These are phyloP conservation scores for Caenorhabditis becei DNA, from an alignment of 2,888 invertebrate species.

Conservation along the genomic window DNA sequence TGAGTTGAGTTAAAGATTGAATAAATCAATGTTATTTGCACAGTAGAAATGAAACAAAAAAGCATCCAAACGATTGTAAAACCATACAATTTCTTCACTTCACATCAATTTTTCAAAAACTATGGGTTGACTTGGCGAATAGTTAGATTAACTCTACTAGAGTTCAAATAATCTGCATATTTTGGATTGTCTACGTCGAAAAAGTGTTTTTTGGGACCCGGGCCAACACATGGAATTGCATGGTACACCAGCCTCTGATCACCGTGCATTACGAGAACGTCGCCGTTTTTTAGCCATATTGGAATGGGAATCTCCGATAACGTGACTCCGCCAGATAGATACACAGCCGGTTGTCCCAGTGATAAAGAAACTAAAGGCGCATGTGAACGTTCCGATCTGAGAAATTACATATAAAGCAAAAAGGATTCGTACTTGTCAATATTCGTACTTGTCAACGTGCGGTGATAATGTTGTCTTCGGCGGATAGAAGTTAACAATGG, in stretches of 20 bases:
- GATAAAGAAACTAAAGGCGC: slow-evolving; percentile 92
- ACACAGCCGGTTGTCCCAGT: slow-evolving; percentile 95
- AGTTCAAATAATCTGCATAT: slow-evolving; percentile 85
- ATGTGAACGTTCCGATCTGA: slow-evolving; percentile 76
- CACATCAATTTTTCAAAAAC: neutral
- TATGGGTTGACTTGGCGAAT: slow-evolving; percentile 91
- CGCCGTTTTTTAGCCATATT: slow-evolving; percentile 90
- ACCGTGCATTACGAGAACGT: slow-evolving; percentile 92
- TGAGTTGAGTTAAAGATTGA: too few relatives aligned
- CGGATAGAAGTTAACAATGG: slow-evolving; percentile 96
- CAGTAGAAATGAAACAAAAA: slow-evolving; percentile 11
- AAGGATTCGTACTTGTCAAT: neutral
- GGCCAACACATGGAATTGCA: slow-evolving; percentile 90
- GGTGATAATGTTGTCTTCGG: slow-evolving; percentile 93
- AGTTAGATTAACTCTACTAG: slow-evolving; percentile 93
- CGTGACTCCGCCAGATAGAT: slow-evolving; percentile 89
- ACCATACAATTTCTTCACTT: too few relatives aligned
- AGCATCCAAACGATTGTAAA: too few relatives aligned
- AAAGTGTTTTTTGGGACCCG: slow-evolving; percentile 76
- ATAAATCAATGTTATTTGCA: too few relatives aligned
- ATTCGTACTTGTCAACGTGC: slow-evolving; percentile 87
- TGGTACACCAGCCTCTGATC: slow-evolving; percentile 92
- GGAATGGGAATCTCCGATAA: slow-evolving; percentile 81
- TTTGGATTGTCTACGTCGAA: slow-evolving; percentile 72
- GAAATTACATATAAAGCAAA: slow-evolving; percentile 29